phyloP scores from a whole-genome alignment of 2,888 invertebrate genomes.

The Leucophenga montana region DNA sequence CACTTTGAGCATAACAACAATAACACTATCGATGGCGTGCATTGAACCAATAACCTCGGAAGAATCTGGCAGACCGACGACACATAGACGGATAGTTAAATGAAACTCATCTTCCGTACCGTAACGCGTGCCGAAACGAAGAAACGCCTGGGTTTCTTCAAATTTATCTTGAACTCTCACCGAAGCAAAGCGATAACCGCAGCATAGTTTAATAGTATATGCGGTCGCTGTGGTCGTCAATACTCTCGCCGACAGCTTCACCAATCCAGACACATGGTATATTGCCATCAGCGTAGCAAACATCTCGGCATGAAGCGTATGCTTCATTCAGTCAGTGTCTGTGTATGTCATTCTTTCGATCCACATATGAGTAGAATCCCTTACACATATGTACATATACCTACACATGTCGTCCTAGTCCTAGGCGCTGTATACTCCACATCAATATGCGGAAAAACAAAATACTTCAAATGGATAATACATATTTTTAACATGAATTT shows the following conservation, averaged over 20 bases:
- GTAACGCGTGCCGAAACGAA: no score
- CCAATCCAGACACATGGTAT: no score
- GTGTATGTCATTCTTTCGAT: neutral
- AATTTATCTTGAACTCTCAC: neutral
- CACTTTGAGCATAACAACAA: no score
- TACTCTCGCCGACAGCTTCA: neutral
- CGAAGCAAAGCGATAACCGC: neutral
- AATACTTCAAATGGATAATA: conserved; percentile 47
- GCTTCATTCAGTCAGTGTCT: neutral
- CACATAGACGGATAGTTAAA: no score
- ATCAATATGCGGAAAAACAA: conserved; percentile 55
- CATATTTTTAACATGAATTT: conserved; percentile 48
- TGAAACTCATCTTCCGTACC: no score
- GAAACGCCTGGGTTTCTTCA: no score
- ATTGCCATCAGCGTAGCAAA: no score
- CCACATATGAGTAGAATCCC: neutral
- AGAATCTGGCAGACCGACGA: conserved; percentile 26
- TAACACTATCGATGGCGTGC: no score
- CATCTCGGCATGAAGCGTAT: no score
- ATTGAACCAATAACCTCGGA: no score
- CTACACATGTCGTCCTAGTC: no score
- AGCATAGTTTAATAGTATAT: conserved; percentile 13
- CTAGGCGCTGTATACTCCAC: neutral
- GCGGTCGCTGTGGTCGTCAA: neutral
- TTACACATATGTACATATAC: no score